Evolutionary conservation across 1,140 invertebrate species (phyloP), one percentile per base, ranked within the genome.

Genomic region (Diachasma alloeum): DNA sequence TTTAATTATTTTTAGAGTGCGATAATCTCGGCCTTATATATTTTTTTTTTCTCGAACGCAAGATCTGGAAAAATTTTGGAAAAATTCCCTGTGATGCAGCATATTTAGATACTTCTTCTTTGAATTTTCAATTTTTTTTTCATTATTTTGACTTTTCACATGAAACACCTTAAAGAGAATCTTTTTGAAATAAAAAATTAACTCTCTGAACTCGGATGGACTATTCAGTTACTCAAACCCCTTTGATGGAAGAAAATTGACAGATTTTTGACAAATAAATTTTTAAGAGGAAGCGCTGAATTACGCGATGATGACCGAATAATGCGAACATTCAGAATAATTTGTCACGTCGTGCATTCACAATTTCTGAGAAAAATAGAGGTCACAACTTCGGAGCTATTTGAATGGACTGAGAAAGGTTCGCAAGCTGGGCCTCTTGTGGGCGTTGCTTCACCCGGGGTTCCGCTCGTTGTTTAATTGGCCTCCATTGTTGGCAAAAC

Each of bases 401-500:
- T 53, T 53, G 6, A 53, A 53, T 53, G 48, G 48, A 4, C 48
- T 53, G 1, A 17, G 48, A 17, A 42, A 42, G 10, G 39, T 4
- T 42, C 1, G 46, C 59, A 59, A 31, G 17, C 48, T 36, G 26
- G 44, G 66, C 26, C 36, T 36, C 48, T 39, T 48, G 74, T 69
- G 56, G 36, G 26, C 37, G 36, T 72, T 72, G 17, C 74, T 10
- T 37, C 67, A 76, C 74, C 74, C 75, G 39, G 42, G 13, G 26
- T 72, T 44, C 46, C 19, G 36, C 31, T 26, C 37, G 56, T 24
- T 48, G 31, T 71, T 78, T 74, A 74, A 78, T 78, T 78, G 72
- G 71, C 72, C 69, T 70, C 74, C 72, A 78, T 78, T 78, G 77
- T 75, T 78, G 77, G 72, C 77, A 78, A 78, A 78, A 78, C 77